Evolutionary conservation across 2,797 vertebrate species (phyloP).

Genomic region (Hippopotamyrus pictus): DNA sequence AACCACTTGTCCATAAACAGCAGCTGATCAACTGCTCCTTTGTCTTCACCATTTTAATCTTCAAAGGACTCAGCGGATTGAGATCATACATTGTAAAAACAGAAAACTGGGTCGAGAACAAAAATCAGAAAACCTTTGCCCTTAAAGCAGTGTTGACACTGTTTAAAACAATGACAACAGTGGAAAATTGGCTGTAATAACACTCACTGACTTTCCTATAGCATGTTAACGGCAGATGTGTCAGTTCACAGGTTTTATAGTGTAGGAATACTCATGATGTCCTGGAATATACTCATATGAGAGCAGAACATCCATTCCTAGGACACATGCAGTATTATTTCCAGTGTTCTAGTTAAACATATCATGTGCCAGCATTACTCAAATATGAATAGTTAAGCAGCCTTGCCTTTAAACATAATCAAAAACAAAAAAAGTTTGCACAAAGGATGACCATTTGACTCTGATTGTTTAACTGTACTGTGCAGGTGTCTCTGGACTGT

Average conservation of each 20-base stretch:
- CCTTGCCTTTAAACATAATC: background rate
- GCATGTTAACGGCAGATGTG: slow-evolving; percentile 50
- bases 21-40: slow-evolving; percentile 54
- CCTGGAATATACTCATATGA: background rate
- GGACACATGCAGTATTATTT: slow-evolving; percentile 12
- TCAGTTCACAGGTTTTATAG: slow-evolving; percentile 7
- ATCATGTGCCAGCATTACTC: background rate
- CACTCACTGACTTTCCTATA: slow-evolving; percentile 38
- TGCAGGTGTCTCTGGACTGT: slow-evolving; percentile 4
- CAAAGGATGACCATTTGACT: slow-evolving; percentile 23
- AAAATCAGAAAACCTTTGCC: slow-evolving; percentile 53
- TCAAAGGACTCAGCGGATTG: slow-evolving; percentile 53
- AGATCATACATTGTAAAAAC: slow-evolving; percentile 61
- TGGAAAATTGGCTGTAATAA: slow-evolving; percentile 54
- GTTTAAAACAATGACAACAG: slow-evolving; percentile 62
- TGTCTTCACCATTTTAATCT: slow-evolving; percentile 49
- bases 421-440: background rate
- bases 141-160: slow-evolving; percentile 58
- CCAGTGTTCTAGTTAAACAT: background rate
- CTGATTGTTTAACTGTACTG: slow-evolving; percentile 14
- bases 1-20: slow-evolving; percentile 62
- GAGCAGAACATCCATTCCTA: background rate
- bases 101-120: slow-evolving; percentile 51
- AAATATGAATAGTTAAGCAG: background rate
- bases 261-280: background rate